Base-by-base conservation (phyloP, 2,113 vertebrate species). In the Nipponia nippon region DNA sequence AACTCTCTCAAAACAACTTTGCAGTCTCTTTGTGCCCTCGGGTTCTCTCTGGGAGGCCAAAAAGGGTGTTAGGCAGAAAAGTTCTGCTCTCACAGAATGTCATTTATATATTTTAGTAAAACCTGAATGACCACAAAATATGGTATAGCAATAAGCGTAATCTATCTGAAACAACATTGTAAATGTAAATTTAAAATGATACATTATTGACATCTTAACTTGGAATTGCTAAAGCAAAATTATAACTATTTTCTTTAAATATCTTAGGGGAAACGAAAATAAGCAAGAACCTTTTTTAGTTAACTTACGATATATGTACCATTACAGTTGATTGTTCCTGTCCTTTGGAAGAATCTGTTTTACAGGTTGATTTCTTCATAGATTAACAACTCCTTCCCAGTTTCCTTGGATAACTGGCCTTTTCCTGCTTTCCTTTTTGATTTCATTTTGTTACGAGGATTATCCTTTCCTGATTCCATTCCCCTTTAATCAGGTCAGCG, bases 11-110 rank as follows among this genome's bases (percentile, higher is more conserved):
- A 83, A 95, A 84, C 80, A 92, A 38, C 83, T 78, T 61, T 69
- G 63, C 75, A 95, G 69, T 82, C 50, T 91, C 66, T 95, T 88
- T 44, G 26, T 94, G 95, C 84, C 72, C 56, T 61, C 13, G 2
- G 88, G 58, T 79, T 84, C 76, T 95, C 93, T 91, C 72, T 80
- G 79, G 87, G 87, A 84, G 76, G 87, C 83, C 62, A 59, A 73
- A 92, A 81, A 86, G n/a, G 44, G 40, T 44, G 49, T 82, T 53
- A 19, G 56, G 59, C 93, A 90, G 91, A 69, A 42, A 93, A 70
- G 52, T 95, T 92, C 61, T 81, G 2, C 63, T 89, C 44, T 70
- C 69, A 34, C 78, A 89, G 44, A 78, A 46, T 40, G 47, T 23
- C 6, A 3, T 95, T 93, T 79, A 67, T 96, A 7, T 82, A 32